A percentile compares a stretch with the other conserved stretches of the same genome.
Conservation (phyloP, 2,888 invertebrate genomes). For the Leucoma salicis region DNA sequence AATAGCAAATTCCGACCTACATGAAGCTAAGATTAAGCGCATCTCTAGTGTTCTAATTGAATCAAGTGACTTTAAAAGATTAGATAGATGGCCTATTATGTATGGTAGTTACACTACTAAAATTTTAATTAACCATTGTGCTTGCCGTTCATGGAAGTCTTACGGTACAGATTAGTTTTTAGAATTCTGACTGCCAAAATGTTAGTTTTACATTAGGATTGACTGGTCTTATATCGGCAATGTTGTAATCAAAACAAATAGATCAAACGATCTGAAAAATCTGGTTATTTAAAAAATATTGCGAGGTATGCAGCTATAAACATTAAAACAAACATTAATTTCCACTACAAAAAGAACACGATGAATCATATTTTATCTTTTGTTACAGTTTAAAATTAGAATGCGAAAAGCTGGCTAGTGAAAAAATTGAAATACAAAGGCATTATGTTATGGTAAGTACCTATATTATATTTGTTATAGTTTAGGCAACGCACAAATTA, state of each 20-base stretch:
- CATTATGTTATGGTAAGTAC: constrained; percentile 94
- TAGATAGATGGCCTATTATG: too few relatives aligned
- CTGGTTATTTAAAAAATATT: constrained; percentile 14
- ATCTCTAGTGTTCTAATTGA: too few relatives aligned
- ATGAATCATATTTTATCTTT: constrained; percentile 34
- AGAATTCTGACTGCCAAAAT: too few relatives aligned
- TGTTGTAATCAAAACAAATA: constrained; percentile 19
- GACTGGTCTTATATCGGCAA: too few relatives aligned
- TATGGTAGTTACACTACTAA: too few relatives aligned
- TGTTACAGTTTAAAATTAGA: constrained; percentile 91
- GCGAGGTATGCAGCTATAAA: constrained; percentile 14
- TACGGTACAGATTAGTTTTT: too few relatives aligned
- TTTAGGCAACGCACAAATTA: neutral
- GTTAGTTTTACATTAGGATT: too few relatives aligned
- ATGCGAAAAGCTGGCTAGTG: constrained; percentile 93
- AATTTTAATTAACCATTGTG: too few relatives aligned
- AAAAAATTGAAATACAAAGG: constrained; percentile 94
- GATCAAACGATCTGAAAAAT: constrained; percentile 18
- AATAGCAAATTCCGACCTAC: too few relatives aligned
- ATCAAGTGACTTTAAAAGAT: too few relatives aligned
- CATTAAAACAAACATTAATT: constrained; percentile 17
- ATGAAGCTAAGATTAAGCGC: too few relatives aligned
- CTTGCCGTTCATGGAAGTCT: too few relatives aligned
- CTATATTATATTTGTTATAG: constrained; percentile 1
- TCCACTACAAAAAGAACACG: constrained; percentile 8